These are phyloP conservation scores for Zaprionus africanus DNA, from an alignment of 1,140 invertebrate species.

Conservation along the genomic window DNA sequence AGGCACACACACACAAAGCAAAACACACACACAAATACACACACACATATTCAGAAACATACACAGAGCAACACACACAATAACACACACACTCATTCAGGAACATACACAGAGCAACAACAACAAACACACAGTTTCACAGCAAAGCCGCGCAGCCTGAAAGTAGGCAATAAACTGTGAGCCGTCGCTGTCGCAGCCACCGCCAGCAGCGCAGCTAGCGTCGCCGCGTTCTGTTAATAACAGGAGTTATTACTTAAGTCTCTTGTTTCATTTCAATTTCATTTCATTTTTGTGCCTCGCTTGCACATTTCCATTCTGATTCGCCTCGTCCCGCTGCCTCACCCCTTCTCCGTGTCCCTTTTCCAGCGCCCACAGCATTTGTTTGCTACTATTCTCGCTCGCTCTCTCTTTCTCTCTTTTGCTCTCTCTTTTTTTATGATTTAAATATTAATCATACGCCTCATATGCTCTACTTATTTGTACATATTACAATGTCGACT, in stretches of 20 bases:
- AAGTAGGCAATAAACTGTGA: conserved; percentile 52
- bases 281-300: conserved; percentile 46
- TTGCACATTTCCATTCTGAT: conserved; percentile 43
- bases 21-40: conserved; percentile 9
- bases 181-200: not conserved
- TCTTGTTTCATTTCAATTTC: conserved; percentile 67
- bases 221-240: conserved; percentile 51
- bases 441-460: conserved; percentile 69
- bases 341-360: not conserved
- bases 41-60: not conserved
- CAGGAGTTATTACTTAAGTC: conserved; percentile 67
- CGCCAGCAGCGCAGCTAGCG: conserved; percentile 14
- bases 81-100: too few species aligned
- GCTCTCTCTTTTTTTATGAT: conserved; percentile 23
- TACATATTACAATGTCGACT: conserved; percentile 63
- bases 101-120: not conserved
- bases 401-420: not conserved
- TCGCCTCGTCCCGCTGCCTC: conserved; percentile 2
- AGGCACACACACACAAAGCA: conserved; percentile 1
- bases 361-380: not conserved
- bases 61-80: not conserved
- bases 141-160: not conserved
- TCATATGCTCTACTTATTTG: conserved; percentile 66
- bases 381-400: not conserved
- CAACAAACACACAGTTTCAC: not conserved